Base-by-base conservation (phyloP, 2,797 vertebrate species). In the Cuniculus paca region DNA sequence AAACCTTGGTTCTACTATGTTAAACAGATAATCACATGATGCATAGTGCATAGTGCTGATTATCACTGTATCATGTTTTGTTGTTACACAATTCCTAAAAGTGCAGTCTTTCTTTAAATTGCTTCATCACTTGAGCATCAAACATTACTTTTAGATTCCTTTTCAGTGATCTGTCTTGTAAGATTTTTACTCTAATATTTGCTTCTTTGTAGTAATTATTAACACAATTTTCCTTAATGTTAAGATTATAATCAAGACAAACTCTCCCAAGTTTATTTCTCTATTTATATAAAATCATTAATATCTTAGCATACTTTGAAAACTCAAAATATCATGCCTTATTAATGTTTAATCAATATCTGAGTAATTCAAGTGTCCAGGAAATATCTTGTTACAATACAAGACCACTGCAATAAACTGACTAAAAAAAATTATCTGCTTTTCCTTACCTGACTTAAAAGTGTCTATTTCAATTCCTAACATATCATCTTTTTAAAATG, bases 171-270 rank as follows among this genome's bases (percentile, higher is more conserved):
- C 54, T 90, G 68, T 24, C 2, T 22, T 88, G 28, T 31, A 65
- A 81, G 0, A 60, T 75, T 45, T 81, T 34, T 7, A 17, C 4
- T 5, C 14, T 82, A 65, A 70, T 81, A 85, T 90, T 72, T 94
- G 20, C 14, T 83, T 80, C 20, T 52, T 60, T 61, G 50, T 42
- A 88, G 4, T 83, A 4, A 93, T 87, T 11, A 20, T 81, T 31
- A 97, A 75, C 42, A 48, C 39, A 56, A 3, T 89, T 83, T 94
- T 90, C 0, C 20, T 75, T 2, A 54, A 24, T 82, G 12, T 6
- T 63, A 84, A 95, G 17, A 83, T 72, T 70, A 9, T 56, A 86
- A 91, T 68, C 26, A 92, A 82, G 20, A 94, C 86, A 42, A 63
- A 10, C 36, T 42, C 19, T 52, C n/a, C 16, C 12, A 60, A 61